phyloP scores from a whole-genome alignment of 2,888 invertebrate genomes.

The Seladonia tumulorum region DNA sequence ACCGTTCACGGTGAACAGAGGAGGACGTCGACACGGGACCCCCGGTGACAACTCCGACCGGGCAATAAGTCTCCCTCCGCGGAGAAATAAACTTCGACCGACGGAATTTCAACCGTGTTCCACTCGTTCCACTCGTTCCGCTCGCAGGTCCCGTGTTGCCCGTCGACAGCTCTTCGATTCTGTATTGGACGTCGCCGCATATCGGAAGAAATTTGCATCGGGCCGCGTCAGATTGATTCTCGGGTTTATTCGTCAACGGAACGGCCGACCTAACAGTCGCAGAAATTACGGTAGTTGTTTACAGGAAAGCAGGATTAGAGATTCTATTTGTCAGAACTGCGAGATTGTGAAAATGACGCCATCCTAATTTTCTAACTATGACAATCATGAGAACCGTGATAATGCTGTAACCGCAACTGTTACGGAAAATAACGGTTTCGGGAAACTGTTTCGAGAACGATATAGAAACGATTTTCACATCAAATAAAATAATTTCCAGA shows the following conservation, averaged over 20 bases:
- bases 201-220: conserved; percentile 30
- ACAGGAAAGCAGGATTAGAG: no score
- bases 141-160: conserved; percentile 24
- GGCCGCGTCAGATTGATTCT: not conserved
- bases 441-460: no score
- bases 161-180: conserved; percentile 45
- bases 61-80: conserved; percentile 53
- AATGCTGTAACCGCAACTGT: no score
- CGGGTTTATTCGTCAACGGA: not conserved
- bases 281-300: not conserved
- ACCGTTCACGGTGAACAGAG: conserved; percentile 29
- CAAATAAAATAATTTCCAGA: no score
- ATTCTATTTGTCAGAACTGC: no score
- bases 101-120: conserved; percentile 43
- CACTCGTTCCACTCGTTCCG: conserved; percentile 29
- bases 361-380: no score
- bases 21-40: conserved; percentile 17
- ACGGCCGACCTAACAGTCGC: not conserved
- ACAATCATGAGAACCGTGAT: no score
- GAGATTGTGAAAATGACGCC: no score
- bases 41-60: conserved; percentile 41
- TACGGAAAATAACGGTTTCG: no score
- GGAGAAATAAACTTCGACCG: conserved; percentile 51
- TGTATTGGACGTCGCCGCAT: conserved; percentile 10
- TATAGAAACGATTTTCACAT: no score